phyloP scores from a whole-genome alignment of 2,888 invertebrate genomes.

The Merodon equestris region DNA sequence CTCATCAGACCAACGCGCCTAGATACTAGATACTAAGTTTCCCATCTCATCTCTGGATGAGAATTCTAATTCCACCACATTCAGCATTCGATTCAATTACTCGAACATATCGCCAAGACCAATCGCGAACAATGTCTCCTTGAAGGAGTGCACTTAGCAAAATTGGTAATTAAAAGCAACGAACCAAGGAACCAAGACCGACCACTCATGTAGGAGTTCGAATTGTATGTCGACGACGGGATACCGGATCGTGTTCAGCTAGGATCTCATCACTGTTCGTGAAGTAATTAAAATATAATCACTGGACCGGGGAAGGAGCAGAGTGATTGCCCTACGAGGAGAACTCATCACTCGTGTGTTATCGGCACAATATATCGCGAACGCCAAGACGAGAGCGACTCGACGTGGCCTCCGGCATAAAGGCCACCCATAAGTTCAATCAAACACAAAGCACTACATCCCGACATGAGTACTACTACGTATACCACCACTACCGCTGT shows the following conservation, averaged over 20 bases:
- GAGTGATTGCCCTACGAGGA: constrained; percentile 23
- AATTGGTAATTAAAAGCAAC: constrained; percentile 46
- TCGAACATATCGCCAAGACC: not conserved
- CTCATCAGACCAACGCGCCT: constrained; percentile 4
- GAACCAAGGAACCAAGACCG: constrained; percentile 4
- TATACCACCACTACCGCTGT: constrained; percentile 17
- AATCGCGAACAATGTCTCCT: constrained; percentile 23
- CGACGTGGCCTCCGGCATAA: constrained; percentile 35
- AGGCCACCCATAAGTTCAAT: constrained; percentile 67
- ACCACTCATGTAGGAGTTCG: constrained; percentile 9
- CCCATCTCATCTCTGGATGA: not conserved
- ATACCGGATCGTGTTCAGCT: constrained; percentile 48
- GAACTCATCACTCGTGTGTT: constrained; percentile 50
- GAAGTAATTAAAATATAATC: constrained; percentile 63
- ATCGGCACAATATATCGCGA: constrained; percentile 48
- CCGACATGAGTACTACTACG: constrained; percentile 50
- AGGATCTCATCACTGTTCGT: constrained; percentile 38
- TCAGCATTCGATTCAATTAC: constrained; percentile 53
- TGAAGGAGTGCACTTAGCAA: constrained; percentile 21
- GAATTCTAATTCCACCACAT: constrained; percentile 20
- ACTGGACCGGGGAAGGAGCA: constrained; percentile 11
- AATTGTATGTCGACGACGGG: too few relatives aligned
- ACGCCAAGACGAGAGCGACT: constrained; percentile 13
- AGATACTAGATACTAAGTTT: constrained; percentile 15
- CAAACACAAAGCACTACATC: constrained; percentile 49